Evolutionary conservation across 1,140 invertebrate genomes (phyloP), one percentile per base, ranked within the genome.

Genomic region (Dreissena polymorpha): DNA sequence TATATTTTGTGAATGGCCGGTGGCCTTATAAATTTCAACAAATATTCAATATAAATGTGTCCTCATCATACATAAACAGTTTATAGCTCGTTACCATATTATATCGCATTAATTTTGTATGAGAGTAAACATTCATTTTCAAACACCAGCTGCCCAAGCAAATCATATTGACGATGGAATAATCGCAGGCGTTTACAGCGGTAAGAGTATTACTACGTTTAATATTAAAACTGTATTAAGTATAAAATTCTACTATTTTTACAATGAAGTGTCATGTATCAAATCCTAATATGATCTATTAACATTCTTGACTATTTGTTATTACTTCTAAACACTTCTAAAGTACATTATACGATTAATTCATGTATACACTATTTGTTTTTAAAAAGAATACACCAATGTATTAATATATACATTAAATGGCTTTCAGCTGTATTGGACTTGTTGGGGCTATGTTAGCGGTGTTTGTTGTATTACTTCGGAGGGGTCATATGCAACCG

Each of bases 401-500:
- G 10, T 60, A 6, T 23, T n/a, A 60, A 23, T 18, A 18, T 60
- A 12, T 12, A 5, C 10, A 60, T 60, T 60, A 60, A 60, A 18
- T 60, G 16, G 6, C 16, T 60, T 60, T 60, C 16, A 80, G 77
- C 27, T 60, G 68, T 71, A 10, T 27, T 80, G 21, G 79, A 0
- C 72, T 82, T 25, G 29, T 82, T 23, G 79, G 79, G 21, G 12
- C 73, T 21, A 21, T 82, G 3, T 25, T 72, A 23, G 70, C 49
- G 14, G 25, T 82, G n/a, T 82, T 82, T 68, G 71, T 74, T 12
- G 79, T 82, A 0, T 21, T 73, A 14, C 49, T 82, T 10, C 23
- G 79, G 21, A 23, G 79, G 8, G 79, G 79, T 29, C 60, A 74
- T n/a, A 65, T 82, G 50, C 50, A 82, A 39, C 79, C 70, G 39